Evolutionary conservation across 2,888 invertebrate species (phyloP).

Genomic region (Octonoba sinensis): DNA sequence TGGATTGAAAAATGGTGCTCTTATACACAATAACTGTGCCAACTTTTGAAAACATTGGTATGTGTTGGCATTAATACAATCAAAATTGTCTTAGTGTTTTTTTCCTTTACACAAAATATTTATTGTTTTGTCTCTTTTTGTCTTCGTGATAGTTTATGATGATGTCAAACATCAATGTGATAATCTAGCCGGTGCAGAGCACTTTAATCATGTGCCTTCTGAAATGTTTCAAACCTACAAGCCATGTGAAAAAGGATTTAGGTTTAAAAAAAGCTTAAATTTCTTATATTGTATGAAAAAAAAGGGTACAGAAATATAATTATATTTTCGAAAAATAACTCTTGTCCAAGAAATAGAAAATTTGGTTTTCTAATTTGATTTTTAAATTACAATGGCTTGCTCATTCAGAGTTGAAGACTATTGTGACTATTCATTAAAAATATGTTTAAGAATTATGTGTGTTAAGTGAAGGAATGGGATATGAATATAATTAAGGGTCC

Average conservation of each 20-base stretch:
- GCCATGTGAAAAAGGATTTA: conserved; percentile 18
- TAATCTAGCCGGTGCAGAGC: conserved; percentile 64
- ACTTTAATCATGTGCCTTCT: conserved; percentile 64
- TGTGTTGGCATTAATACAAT: conserved; percentile 62
- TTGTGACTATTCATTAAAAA: conserved; percentile 11
- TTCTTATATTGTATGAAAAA: conserved; percentile 44
- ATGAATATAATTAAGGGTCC: conserved; percentile 55
- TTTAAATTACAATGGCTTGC: conserved; percentile 31
- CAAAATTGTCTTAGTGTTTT: conserved; percentile 61
- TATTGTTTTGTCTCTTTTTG: conserved; percentile 58
- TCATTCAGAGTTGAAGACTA: conserved; percentile 35
- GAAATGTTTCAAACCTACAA: conserved; percentile 61
- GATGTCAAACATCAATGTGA: conserved; percentile 65
- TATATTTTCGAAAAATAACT: conserved; percentile 57
- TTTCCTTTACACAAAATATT: conserved; percentile 49
- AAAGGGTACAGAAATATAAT: conserved; percentile 11
- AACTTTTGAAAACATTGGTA: conserved; percentile 42
- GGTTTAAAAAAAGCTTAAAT: conserved; percentile 41
- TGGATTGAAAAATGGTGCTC: conserved; percentile 74
- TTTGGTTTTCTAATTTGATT: conserved; percentile 21
- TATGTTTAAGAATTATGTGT: conserved; percentile 25
- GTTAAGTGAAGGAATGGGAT: conserved; percentile 39
- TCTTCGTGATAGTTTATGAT: conserved; percentile 60
- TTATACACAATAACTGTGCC: conserved; percentile 62
- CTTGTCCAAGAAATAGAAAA: conserved; percentile 44